Base-by-base conservation (phyloP, 2,888 invertebrate species). In the Ypsolopha sequella region DNA sequence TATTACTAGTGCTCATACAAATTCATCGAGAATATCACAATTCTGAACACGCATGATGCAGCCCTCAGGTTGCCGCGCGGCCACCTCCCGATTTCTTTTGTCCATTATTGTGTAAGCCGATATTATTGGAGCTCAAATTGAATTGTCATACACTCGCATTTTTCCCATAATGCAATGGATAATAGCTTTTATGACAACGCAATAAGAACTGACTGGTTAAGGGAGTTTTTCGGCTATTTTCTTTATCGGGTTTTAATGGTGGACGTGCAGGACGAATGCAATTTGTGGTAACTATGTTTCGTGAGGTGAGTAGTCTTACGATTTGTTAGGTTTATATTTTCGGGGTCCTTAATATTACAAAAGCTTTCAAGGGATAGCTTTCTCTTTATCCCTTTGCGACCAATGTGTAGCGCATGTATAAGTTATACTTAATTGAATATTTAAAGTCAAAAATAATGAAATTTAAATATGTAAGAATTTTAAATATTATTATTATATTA, bases 81-180 rank as follows among this genome's bases (percentile, higher is more conserved):
- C 67, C 65, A 59, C 58, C 24, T 24, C 24, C 61, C 69, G 73
- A 74, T 76, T 80, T 77, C 50, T 74, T 80, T 79, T 75, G 76
- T 76, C 77, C 80, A 76, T 80, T 80, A 80, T 71, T 66, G 61
- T 68, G 80, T 77, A 80, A 80, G 73, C 77, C 66, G 78, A 82
- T 82, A 80, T 78, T 24, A 79, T 78, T 76, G 76, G 77, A 76
- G 77, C 66, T 63, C 75, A 80, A 82, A 82, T 82, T 81, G 80
- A 82, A 82, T 82, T 80, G 80, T 80, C 80, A 78, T 80, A 78
- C 73, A 72, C 60, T 62, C 24, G 24, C 2, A 24, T 4, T 24
- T 24, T 24, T 24, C 24, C n/a, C n/a, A n/a, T n/a, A 4, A 24
- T 24, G 24, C 24, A 24, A 24, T 24, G 24, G 4, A 24, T 3